These are phyloP conservation scores for Eupelmus urozonus DNA, from an alignment of 2,888 invertebrate genomes.

Conservation along the genomic window DNA sequence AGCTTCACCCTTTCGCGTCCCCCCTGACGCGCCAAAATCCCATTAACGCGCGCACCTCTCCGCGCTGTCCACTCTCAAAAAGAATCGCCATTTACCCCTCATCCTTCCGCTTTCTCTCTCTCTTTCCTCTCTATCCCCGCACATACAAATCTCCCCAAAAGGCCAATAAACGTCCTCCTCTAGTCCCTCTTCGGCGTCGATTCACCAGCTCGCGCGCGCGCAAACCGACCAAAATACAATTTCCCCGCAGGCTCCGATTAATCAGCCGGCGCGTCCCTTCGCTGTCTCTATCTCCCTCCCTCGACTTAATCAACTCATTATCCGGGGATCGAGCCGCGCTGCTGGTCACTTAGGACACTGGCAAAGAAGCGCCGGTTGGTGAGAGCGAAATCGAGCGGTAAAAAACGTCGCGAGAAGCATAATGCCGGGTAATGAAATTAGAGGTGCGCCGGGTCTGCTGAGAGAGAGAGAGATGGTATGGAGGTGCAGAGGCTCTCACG, in stretches of 20 bases:
- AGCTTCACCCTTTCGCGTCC: too few species aligned
- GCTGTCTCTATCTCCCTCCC: background rate
- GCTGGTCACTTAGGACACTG: background rate
- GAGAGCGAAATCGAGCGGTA: slow-evolving; percentile 28
- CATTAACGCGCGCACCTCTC: too few species aligned
- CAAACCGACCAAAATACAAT: slow-evolving; percentile 48
- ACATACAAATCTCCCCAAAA: slow-evolving; percentile 7
- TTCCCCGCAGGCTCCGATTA: slow-evolving; percentile 40
- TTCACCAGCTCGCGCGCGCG: background rate
- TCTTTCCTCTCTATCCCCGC: background rate
- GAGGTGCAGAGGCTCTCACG: too few species aligned
- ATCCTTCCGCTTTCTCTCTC: background rate
- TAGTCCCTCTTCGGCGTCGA: background rate
- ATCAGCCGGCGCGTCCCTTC: slow-evolving; percentile 8
- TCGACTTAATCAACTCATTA: slow-evolving; percentile 58
- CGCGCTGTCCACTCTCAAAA: too few species aligned
- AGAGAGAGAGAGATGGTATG: too few species aligned
- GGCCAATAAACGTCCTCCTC: slow-evolving; percentile 36
- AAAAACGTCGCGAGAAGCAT: slow-evolving; percentile 1
- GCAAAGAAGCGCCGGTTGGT: background rate
- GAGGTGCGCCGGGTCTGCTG: slow-evolving; percentile 22
- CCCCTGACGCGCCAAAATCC: too few species aligned
- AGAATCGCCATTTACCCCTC: background rate
- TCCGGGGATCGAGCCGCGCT: background rate
- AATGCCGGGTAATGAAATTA: slow-evolving; percentile 44